Percentiles rank a stretch among this genome's conserved stretches.
Conservation (phyloP, 2,113 vertebrate species). For the Pelvicachromis taeniatus region DNA sequence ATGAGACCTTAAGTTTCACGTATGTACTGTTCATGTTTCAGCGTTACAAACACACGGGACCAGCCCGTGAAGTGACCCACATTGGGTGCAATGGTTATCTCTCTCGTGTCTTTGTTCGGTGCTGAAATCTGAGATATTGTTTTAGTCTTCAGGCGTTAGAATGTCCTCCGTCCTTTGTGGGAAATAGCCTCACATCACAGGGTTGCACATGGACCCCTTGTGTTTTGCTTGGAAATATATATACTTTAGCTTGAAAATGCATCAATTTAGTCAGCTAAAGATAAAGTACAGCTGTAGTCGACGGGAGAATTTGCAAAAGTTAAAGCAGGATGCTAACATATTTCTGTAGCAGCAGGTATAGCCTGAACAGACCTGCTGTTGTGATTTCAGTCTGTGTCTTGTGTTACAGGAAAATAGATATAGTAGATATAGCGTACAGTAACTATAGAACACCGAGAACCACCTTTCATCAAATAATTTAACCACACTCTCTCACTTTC, state of each 20-base stretch:
- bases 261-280: not conserved
- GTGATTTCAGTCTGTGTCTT: conserved; percentile 48
- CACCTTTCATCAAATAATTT: conserved; percentile 72
- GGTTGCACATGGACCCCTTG: not conserved
- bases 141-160: not conserved
- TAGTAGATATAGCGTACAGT: conserved; percentile 60
- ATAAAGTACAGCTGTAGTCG: not conserved
- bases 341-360: not conserved
- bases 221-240: not conserved
- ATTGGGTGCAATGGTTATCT: conserved; percentile 5
- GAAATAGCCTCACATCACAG: not conserved
- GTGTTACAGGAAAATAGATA: conserved; percentile 72
- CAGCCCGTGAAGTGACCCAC: conserved; percentile 50
- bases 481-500: conserved; percentile 25
- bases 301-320: not conserved
- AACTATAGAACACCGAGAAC: conserved; percentile 60
- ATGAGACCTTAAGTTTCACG: not conserved
- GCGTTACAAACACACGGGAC: not conserved
- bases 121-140: conserved; percentile 43
- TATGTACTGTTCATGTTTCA: not conserved
- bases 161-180: not conserved
- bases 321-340: not conserved
- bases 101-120: conserved; percentile 34
- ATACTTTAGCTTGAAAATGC: not conserved
- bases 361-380: conserved; percentile 55